phyloP scores from a whole-genome alignment of 2,113 vertebrate species.

The Columbina picui region DNA sequence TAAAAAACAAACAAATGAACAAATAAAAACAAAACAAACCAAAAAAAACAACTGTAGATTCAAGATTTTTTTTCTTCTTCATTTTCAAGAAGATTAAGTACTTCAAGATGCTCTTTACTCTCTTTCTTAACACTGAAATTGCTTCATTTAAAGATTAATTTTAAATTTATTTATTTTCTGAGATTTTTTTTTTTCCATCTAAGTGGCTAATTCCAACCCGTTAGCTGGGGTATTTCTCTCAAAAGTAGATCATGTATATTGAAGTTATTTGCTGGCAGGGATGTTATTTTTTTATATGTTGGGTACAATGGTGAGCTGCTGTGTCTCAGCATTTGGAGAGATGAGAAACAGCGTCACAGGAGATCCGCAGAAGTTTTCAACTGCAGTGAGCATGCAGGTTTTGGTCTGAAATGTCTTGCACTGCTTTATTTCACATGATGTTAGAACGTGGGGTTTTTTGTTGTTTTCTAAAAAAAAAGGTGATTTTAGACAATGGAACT shows the following conservation, averaged over 20 bases:
- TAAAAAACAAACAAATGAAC: neutral
- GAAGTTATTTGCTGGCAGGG: neutral
- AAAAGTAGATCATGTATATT: neutral
- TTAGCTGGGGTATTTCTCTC: neutral
- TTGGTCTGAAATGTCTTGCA: neutral
- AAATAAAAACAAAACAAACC: neutral
- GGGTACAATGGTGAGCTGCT: neutral
- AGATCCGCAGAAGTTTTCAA: neutral
- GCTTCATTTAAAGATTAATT: neutral
- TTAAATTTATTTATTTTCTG: neutral
- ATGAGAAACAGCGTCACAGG: neutral
- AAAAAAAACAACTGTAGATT: neutral
- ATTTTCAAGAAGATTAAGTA: neutral
- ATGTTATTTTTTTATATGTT: neutral
- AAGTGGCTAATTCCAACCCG: neutral
- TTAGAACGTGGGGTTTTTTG: neutral
- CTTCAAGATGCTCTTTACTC: neutral
- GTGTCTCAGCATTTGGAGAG: neutral
- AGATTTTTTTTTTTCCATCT: neutral
- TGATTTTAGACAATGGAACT: slow-evolving; percentile 3
- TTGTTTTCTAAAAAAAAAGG: neutral
- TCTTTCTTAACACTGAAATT: neutral
- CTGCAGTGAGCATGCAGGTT: neutral
- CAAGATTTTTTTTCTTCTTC: neutral
- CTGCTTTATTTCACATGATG: neutral